Evolutionary conservation across 2,888 invertebrate genomes (phyloP).

Genomic region (Drosophila limbata): DNA sequence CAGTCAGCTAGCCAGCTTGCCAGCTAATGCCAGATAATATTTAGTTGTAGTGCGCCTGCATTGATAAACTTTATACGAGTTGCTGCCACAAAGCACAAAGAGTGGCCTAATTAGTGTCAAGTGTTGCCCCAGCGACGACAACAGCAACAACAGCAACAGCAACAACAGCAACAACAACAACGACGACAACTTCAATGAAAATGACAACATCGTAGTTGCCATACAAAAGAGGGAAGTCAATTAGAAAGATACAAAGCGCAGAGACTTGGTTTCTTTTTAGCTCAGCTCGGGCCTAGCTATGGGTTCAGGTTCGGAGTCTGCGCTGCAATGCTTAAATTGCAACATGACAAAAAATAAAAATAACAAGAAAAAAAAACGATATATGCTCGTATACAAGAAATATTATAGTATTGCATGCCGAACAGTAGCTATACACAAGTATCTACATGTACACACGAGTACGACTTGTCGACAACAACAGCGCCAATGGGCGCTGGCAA

Average conservation of each 20-base stretch:
- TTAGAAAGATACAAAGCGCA: slow-evolving; percentile 76
- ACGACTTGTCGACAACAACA: slow-evolving; percentile 54
- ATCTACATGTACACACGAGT: slow-evolving; percentile 61
- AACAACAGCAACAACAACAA: slow-evolving; percentile 39
- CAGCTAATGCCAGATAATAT: slow-evolving; percentile 57
- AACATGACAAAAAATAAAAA: slow-evolving; percentile 47
- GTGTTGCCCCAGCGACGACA: slow-evolving; percentile 75
- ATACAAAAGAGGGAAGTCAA: slow-evolving; percentile 80
- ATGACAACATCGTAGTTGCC: slow-evolving; percentile 61
- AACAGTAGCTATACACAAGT: slow-evolving; percentile 76
- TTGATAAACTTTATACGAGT: slow-evolving; percentile 67
- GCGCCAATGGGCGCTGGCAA: slow-evolving; percentile 58
- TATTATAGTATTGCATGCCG: slow-evolving; percentile 47
- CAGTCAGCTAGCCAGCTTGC: slow-evolving; percentile 12
- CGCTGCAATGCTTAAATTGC: slow-evolving; percentile 50
- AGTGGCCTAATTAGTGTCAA: slow-evolving; percentile 82
- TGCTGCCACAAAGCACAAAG: slow-evolving; percentile 68
- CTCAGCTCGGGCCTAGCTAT: slow-evolving; percentile 5
- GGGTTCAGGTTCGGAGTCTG: slow-evolving; percentile 42
- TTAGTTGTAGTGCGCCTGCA: slow-evolving; percentile 46
- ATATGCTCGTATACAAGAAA: slow-evolving; percentile 11
- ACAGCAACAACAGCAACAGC: slow-evolving; percentile 39
- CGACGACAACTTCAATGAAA: slow-evolving; percentile 55
- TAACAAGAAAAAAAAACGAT: slow-evolving; percentile 13
- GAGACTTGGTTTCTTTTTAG: slow-evolving; percentile 1